Evolutionary conservation across 2,888 invertebrate species (phyloP).

Genomic region (Lasioglossum lativentre): DNA sequence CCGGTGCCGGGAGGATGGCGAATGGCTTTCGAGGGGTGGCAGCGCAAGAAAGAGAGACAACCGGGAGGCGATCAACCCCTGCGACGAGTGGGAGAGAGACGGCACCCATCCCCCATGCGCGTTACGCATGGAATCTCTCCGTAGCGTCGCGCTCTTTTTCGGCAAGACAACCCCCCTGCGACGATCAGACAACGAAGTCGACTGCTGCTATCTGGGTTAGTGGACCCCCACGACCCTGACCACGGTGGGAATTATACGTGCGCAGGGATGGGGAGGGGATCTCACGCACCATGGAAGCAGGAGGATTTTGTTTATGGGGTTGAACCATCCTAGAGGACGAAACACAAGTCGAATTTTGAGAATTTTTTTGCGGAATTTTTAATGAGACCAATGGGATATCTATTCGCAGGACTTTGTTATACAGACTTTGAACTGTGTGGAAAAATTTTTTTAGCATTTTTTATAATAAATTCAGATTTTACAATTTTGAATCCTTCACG

Average conservation of each 20-base stretch:
- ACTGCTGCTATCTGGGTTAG: conserved; percentile 70
- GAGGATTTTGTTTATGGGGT: neutral
- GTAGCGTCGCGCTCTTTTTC: conserved; percentile 19
- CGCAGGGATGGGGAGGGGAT: neutral
- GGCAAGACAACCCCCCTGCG: conserved; percentile 38
- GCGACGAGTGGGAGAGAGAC: conserved; percentile 12
- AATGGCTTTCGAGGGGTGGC: conserved; percentile 70
- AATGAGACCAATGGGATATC: no score
- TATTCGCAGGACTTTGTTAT: no score
- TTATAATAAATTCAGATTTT: no score
- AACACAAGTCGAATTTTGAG: no score
- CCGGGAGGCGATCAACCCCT: conserved; percentile 15
- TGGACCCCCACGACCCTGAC: conserved; percentile 63
- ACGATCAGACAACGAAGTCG: conserved; percentile 47
- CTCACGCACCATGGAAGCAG: no score
- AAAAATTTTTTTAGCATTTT: no score
- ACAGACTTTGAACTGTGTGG: no score
- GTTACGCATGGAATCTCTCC: conserved; percentile 45
- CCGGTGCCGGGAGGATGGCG: conserved; percentile 67
- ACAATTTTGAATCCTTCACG: no score
- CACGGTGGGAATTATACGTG: conserved; percentile 41
- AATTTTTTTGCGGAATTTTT: no score
- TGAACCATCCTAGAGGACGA: no score
- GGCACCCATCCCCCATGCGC: conserved; percentile 39
- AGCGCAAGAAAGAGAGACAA: conserved; percentile 41